Conservation (phyloP, 1,140 invertebrate species). For the Heliothis subflexa region DNA sequence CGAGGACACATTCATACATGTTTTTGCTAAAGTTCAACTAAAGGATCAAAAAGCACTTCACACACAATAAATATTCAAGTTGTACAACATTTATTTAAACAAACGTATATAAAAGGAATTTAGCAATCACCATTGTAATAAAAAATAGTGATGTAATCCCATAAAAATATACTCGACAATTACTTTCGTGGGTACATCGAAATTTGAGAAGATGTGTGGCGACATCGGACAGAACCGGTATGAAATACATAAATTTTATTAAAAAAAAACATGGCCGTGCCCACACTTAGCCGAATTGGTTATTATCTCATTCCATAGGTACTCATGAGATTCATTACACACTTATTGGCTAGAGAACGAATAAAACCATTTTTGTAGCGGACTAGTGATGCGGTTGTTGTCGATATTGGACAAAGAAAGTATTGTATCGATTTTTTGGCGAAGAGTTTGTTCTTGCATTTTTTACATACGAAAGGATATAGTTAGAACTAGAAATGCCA, state of each 20-base stretch:
- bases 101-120: conserved; percentile 26
- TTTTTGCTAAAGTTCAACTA: not conserved
- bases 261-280: conserved; percentile 68
- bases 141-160: conserved; percentile 64
- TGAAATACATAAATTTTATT: conserved; percentile 73
- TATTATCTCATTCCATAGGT: conserved; percentile 78
- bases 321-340: conserved; percentile 82
- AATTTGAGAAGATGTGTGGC: conserved; percentile 54
- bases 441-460: no score
- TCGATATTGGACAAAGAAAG: conserved; percentile 57
- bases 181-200: conserved; percentile 48
- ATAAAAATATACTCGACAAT: conserved; percentile 60
- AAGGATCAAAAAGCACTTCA: not conserved
- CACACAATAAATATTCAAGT: not conserved
- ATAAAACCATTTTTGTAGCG: conserved; percentile 78
- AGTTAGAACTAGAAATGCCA: no score
- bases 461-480: no score
- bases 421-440: no score
- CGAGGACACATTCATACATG: not conserved
- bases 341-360: conserved; percentile 80
- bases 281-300: conserved; percentile 77
- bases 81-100: not conserved
- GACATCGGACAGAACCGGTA: conserved; percentile 77
- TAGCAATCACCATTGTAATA: conserved; percentile 40
- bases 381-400: conserved; percentile 63